Percentiles rank a stretch among this genome's conserved stretches.
phyloP scores from a whole-genome alignment of 2,113 vertebrate species.

The Oryctolagus cuniculus region mOryCun1.1 NC_091438.1:119043501-119044000 shows the following conservation, averaged over 20 bases:
- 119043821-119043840: neutral
- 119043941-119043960: too few relatives aligned
- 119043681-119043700: neutral
- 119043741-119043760: neutral
- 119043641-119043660: constrained; percentile 32
- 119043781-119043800: neutral
- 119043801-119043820: neutral
- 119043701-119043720: neutral
- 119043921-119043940: too few relatives aligned
- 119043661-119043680: neutral
- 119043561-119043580: constrained; percentile 35
- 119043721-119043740: constrained; percentile 15
- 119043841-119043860: neutral
- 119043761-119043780: neutral
- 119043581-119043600: neutral
- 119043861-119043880: constrained; percentile 18
- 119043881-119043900: neutral
- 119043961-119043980: too few relatives aligned
- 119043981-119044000: too few relatives aligned
- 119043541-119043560: neutral
- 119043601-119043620: neutral
- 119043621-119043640: constrained; percentile 27
- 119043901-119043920: too few relatives aligned
- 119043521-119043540: neutral
- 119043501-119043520: neutral